A percentile compares a stretch with the other conserved stretches of the same genome.
Conservation (phyloP, 2,888 invertebrate genomes). For the Microctonus hyperodae region DNA sequence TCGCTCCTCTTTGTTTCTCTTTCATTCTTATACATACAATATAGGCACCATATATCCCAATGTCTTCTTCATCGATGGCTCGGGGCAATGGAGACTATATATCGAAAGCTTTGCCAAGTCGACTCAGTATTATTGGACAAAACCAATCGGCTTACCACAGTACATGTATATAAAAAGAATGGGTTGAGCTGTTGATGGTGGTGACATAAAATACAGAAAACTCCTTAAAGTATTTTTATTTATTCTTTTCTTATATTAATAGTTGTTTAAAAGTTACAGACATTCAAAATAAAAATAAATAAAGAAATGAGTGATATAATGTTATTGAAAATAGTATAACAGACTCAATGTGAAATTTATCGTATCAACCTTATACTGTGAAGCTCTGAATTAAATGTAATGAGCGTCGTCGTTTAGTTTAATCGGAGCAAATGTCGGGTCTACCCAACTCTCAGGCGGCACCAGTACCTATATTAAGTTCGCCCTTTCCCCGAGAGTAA, state of each 20-base stretch:
- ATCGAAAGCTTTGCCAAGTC: conserved; percentile 8
- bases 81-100: too few relatives aligned
- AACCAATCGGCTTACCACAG: conserved; percentile 28
- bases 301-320: not conserved
- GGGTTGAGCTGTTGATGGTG: not conserved
- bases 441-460: conserved; percentile 13
- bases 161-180: not conserved
- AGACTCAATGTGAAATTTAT: conserved; percentile 5
- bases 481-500: conserved; percentile 35
- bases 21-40: not conserved
- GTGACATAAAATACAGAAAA: not conserved
- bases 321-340: not conserved
- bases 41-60: not conserved
- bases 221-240: not conserved
- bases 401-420: conserved; percentile 26
- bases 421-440: conserved; percentile 30
- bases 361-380: conserved; percentile 7
- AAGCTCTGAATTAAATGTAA: conserved; percentile 29
- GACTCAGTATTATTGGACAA: conserved; percentile 25
- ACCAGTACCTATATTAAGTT: not conserved
- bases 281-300: not conserved
- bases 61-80: not conserved
- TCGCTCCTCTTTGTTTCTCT: not conserved
- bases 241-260: not conserved
- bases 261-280: not conserved